A percentile compares a stretch with the other conserved stretches of the same genome.
These are phyloP conservation scores for Chroicocephalus ridibundus DNA, from an alignment of 2,113 vertebrate species.

Conservation along the genomic window DNA sequence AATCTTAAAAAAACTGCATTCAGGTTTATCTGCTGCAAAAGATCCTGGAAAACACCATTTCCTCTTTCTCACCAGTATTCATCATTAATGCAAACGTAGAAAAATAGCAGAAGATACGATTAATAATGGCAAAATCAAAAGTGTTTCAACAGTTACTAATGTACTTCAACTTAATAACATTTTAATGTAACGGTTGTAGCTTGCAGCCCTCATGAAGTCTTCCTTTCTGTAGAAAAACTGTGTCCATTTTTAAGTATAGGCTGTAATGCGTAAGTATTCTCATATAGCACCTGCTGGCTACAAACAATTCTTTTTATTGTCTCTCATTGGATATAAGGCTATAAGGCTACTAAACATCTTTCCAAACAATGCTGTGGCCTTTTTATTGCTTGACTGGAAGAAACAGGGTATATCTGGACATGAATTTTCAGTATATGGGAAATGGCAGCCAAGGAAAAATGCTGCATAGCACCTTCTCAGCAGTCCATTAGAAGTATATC, in stretches of 20 bases:
- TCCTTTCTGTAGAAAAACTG: not conserved
- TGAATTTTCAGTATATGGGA: not conserved
- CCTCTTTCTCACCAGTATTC: not conserved
- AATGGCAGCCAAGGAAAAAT: not conserved
- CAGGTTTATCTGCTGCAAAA: not conserved
- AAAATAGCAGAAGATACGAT: not conserved
- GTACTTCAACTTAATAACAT: not conserved
- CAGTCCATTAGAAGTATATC: not conserved
- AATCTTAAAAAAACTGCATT: not conserved
- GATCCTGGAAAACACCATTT: not conserved
- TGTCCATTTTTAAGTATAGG: not conserved
- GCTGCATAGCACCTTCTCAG: not conserved
- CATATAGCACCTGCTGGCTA: not conserved
- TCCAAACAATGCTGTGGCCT: rapidly evolving
- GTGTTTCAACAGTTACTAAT: not conserved
- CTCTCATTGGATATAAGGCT: not conserved
- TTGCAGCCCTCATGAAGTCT: not conserved
- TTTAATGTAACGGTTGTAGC: not conserved
- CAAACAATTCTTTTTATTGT: not conserved
- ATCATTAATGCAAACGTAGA: not conserved
- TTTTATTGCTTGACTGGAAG: not conserved
- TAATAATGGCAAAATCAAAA: not conserved
- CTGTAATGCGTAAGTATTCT: not conserved
- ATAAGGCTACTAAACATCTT: not conserved
- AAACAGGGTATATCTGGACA: not conserved